Evolutionary conservation across 2,113 vertebrate genomes (phyloP), one percentile per base, ranked within the genome.

Genomic region (Labeo rohita): DNA sequence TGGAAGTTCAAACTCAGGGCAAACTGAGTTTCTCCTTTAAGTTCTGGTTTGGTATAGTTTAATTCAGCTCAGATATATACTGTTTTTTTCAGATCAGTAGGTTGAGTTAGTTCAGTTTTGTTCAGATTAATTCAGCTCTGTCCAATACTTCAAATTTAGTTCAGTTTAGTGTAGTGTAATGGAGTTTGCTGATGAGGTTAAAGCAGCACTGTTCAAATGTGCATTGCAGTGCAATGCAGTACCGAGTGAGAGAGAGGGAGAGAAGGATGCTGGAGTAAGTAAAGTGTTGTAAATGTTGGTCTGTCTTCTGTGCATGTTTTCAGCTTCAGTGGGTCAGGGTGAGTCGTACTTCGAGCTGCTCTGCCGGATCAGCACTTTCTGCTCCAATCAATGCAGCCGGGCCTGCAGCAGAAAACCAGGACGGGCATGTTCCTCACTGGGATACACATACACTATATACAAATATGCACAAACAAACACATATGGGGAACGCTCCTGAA

Each of bases 281-380:
- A 90, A 86, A 77, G 50, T 74, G 87, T 74, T 86, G 68, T 82
- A 49, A 75, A 86, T 91, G 90, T 93, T 91, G 91, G 90, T 90
- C 92, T 92, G 92, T 95, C 94, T 94, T 93, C 91, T 94, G 92
- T 93, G 93, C 93, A 93, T 94, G 93, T 92, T 94, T 96, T 93
- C 94, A 94, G 93, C 93, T 94, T 92, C 89, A 94, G 91, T 94
- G 94, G 95, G 90, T 95, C 94, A 95, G 89, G 75, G 83, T 85
- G 88, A 86, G 86, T 90, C 85, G 92, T 91, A 89, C 90, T 87
- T 85, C 87, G 68, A 84, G 50, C 87, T 45, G 80, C 49, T 90
- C 91, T 94, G 94, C 93, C 92, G 88, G 93, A 94, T 95, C 94
- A 96, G 95, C 94, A 95, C 92, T 94, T 95, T 95, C 92, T 90